A percentile compares a stretch with the other conserved stretches of the same genome.
Conservation (phyloP, 2,797 vertebrate genomes). For the Lophotriccus pileatus region DNA sequence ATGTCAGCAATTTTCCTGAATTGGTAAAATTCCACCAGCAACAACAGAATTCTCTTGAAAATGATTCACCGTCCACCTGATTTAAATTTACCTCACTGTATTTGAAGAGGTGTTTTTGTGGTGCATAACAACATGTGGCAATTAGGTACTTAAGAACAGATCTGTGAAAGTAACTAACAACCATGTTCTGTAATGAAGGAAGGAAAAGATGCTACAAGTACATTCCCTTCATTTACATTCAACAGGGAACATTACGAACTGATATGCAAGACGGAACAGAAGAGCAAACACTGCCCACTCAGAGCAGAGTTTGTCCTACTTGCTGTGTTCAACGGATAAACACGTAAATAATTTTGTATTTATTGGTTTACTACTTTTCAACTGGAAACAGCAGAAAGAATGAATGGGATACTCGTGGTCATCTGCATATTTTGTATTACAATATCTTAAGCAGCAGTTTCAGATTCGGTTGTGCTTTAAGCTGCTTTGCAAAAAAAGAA, state of each 20-base stretch:
- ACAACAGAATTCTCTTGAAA: background rate
- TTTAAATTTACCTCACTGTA: background rate
- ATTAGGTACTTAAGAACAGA: background rate
- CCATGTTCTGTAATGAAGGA: accelerated
- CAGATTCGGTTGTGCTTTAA: background rate
- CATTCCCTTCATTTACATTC: background rate
- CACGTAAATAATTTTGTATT: background rate
- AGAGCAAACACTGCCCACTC: background rate
- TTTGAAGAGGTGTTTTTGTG: background rate
- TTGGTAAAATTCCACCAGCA: accelerated
- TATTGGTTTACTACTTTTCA: background rate
- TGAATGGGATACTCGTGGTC: background rate
- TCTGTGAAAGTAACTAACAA: background rate
- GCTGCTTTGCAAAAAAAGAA: background rate
- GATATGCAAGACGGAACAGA: background rate
- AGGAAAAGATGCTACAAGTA: background rate
- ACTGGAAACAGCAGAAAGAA: background rate
- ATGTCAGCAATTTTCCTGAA: background rate
- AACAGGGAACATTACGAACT: background rate
- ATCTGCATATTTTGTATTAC: background rate
- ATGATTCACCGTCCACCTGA: background rate
- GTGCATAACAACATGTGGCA: background rate
- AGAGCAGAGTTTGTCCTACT: background rate
- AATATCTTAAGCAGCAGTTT: background rate
- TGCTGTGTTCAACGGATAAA: background rate